Evolutionary conservation across 2,113 vertebrate species (phyloP).

Genomic region (Eptatretus burgeri): DNA sequence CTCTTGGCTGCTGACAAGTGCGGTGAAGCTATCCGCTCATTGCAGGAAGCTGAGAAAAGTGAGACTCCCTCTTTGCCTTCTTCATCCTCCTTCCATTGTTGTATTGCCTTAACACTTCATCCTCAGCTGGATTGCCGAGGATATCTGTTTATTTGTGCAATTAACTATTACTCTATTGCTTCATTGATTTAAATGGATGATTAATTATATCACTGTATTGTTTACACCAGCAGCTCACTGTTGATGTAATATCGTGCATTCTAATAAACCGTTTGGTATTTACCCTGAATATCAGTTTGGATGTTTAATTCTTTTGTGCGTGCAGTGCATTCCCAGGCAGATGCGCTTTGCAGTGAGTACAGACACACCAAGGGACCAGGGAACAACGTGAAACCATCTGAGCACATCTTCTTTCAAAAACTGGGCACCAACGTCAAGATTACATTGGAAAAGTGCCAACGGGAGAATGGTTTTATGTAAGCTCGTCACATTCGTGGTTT

Average conservation of each 20-base stretch:
- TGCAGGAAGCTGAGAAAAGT: slow-evolving; percentile 89
- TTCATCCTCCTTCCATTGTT: no score
- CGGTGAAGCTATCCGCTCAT: slow-evolving; percentile 71
- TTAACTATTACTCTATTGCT: no score
- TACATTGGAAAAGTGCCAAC: slow-evolving; percentile 69
- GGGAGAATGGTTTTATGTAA: slow-evolving; percentile 97
- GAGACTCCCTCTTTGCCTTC: slow-evolving; percentile 13
- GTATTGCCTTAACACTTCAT: no score
- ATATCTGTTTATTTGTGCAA: no score
- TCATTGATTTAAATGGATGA: no score
- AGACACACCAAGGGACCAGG: slow-evolving; percentile 80
- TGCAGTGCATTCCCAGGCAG: slow-evolving; percentile 49
- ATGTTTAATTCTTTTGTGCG: neutral
- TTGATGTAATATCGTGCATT: no score
- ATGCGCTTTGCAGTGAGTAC: slow-evolving; percentile 74
- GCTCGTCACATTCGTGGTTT: slow-evolving; percentile 12
- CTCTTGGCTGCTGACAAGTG: slow-evolving; percentile 64
- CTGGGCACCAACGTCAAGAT: slow-evolving; percentile 50
- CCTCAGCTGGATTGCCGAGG: no score
- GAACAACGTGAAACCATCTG: slow-evolving; percentile 64
- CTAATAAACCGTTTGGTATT: no score
- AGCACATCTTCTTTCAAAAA: slow-evolving; percentile 78
- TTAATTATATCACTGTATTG: no score
- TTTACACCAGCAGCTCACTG: no score
- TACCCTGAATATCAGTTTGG: no score